Evolutionary conservation across 2,888 invertebrate species (phyloP).

Genomic region (Nemotelus nigrinus): DNA sequence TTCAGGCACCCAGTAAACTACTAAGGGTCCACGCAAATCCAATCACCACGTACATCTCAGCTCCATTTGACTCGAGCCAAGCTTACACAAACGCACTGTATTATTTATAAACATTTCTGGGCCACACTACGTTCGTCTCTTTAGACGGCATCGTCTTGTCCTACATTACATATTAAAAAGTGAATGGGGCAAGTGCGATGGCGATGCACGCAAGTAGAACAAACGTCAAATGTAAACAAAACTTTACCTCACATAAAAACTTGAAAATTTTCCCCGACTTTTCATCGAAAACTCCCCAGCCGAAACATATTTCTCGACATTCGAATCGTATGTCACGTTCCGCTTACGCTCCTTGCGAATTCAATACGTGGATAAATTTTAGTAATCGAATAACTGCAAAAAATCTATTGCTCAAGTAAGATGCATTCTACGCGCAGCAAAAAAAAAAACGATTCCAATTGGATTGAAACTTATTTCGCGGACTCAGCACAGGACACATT

Average conservation of each 20-base stretch:
- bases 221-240: conserved; percentile 49
- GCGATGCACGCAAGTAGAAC: conserved; percentile 15
- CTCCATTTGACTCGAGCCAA: too few relatives aligned
- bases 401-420: conserved; percentile 37
- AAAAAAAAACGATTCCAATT: conserved; percentile 29
- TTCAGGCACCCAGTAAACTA: not conserved
- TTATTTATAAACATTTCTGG: conserved; percentile 14
- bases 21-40: too few relatives aligned
- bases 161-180: conserved; percentile 17
- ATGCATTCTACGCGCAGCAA: not conserved
- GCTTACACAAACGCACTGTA: not conserved
- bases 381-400: not conserved
- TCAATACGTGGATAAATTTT: not conserved
- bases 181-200: conserved; percentile 12
- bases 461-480: conserved; percentile 18
- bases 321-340: not conserved
- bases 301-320: not conserved
- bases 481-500: conserved; percentile 30
- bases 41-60: too few relatives aligned
- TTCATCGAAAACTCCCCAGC: conserved; percentile 16
- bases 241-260: conserved; percentile 43
- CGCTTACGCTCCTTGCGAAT: not conserved
- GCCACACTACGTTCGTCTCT: not conserved
- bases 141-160: not conserved
- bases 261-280: conserved; percentile 2